Evolutionary conservation across 2,797 vertebrate species (phyloP).

Genomic region (Hydrolagus colliei): DNA sequence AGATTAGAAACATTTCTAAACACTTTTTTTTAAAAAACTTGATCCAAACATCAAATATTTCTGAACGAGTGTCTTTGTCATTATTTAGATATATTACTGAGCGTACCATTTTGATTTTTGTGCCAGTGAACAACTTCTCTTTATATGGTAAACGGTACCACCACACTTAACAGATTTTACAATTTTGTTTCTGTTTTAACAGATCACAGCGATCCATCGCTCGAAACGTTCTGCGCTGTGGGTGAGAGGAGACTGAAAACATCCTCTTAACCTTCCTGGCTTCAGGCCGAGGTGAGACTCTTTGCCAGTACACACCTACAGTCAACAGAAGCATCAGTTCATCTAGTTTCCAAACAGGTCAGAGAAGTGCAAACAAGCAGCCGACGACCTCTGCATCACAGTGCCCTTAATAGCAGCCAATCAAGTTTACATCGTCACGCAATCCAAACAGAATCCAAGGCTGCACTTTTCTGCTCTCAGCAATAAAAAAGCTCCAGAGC

Average conservation of each 20-base stretch:
- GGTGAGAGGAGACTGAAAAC: conserved; percentile 18
- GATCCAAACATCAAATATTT: too few relatives aligned
- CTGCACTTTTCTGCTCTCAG: conserved; percentile 39
- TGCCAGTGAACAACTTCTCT: not conserved
- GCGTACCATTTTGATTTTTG: not conserved
- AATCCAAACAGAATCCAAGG: conserved; percentile 54
- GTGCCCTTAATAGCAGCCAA: conserved; percentile 45
- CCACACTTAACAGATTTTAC: not conserved
- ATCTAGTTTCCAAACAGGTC: conserved; percentile 39
- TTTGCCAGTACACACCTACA: conserved; percentile 24
- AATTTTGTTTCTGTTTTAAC: not conserved
- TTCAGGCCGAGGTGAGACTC: not conserved
- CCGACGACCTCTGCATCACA: not conserved
- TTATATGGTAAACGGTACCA: not conserved
- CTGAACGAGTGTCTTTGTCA: too few relatives aligned
- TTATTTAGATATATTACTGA: too few relatives aligned
- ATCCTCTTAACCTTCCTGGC: not conserved
- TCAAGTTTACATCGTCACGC: conserved; percentile 41
- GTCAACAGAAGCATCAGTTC: conserved; percentile 20
- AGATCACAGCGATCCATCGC: not conserved
- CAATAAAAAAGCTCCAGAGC: conserved; percentile 49
- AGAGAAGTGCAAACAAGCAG: conserved; percentile 10
- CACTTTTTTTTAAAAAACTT: too few relatives aligned
- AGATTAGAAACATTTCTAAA: too few relatives aligned
- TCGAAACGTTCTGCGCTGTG: not conserved